Evolutionary conservation across 2,797 vertebrate genomes (phyloP), one percentile per base, ranked within the genome.

Genomic region (Melanotaenia maccullochi): DNA sequence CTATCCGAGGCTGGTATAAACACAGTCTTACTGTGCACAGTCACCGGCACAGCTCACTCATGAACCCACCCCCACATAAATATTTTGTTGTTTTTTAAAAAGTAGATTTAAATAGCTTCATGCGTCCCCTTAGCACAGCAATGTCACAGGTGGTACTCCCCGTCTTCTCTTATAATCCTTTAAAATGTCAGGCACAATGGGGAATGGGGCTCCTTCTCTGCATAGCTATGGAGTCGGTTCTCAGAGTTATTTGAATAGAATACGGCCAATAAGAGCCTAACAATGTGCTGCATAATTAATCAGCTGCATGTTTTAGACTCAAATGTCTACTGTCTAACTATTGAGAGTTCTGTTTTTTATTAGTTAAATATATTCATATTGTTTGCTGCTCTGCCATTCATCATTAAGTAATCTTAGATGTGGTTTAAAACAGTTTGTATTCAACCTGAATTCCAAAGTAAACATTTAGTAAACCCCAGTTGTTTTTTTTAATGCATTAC

Each of bases 311-410:
- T 47, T n/a, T n/a, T 47, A n/a, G 7, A 20, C 20, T 47, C 44
- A 20, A 9, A 11, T 3, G 11, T n/a, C 18, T 47, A 9, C 44
- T 9, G 20, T 9, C 18, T 47, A 3, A n/a, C 20, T 47, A 47
- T 47, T 47, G 20, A n/a, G 20, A 7, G 79, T 68, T 70, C 33
- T 71, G 65, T 30, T 70, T 65, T 66, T 71, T 49, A 70, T 73
- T 64, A 68, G 68, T 40, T 24, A 70, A 47, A 65, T 36, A 33
- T 49, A 65, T 78, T 59, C 44, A 57, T 51, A 57, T 20, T 16
- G 66, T 40, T 47, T 42, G 57, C n/a, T 75, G 62, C 79, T 70
- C 58, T 62, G 67, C 81, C 74, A 80, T 18, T 85, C 69, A 64
- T 75, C 66, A 63, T 79, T 72, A 76, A 22, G 52, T 20, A 51